A percentile compares a stretch with the other conserved stretches of the same genome.
These are phyloP conservation scores for Sphyrna mokarran DNA, from an alignment of 2,113 vertebrate genomes.

Conservation along the genomic window DNA sequence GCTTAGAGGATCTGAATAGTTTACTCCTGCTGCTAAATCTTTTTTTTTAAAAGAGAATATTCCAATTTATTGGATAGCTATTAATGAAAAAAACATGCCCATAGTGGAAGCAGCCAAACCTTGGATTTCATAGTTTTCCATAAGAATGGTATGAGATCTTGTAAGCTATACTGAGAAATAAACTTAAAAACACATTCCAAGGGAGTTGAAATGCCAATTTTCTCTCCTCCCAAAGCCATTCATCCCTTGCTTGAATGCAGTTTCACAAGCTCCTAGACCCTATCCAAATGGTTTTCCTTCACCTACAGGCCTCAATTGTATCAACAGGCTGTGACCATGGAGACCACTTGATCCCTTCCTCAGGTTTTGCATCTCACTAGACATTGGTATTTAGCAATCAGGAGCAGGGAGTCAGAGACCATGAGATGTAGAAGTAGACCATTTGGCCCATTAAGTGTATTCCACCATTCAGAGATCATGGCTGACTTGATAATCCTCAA, in stretches of 20 bases:
- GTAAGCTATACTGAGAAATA: too few species aligned
- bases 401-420: neutral
- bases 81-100: neutral
- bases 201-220: neutral
- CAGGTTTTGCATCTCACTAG: neutral
- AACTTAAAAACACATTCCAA: neutral
- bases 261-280: neutral
- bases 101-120: neutral
- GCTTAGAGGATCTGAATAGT: too few species aligned
- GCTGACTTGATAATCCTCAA: too few species aligned
- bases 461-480: too few species aligned
- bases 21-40: too few species aligned
- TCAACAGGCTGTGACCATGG: neutral
- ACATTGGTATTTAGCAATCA: neutral
- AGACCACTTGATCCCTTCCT: neutral
- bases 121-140: neutral
- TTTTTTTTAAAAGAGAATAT: neutral
- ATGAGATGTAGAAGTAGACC: too few species aligned
- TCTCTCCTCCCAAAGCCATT: neutral
- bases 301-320: neutral
- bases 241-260: neutral
- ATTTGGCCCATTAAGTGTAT: too few species aligned
- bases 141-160: neutral
- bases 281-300: neutral
- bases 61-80: neutral